phyloP scores from a whole-genome alignment of 2,113 vertebrate species.

The Zeus faber region DNA sequence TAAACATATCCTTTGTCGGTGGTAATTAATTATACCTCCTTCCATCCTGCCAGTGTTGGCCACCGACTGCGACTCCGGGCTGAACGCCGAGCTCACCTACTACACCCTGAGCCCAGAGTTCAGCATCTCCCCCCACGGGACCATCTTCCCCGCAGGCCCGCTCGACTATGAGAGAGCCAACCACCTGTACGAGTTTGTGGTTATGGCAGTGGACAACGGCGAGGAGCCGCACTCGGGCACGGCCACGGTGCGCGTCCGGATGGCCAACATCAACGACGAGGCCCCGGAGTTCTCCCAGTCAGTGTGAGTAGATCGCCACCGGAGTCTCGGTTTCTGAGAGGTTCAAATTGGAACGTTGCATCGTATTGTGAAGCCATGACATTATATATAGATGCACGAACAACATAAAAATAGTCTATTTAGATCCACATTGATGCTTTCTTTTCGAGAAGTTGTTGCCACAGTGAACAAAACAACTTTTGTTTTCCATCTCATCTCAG shows the following conservation, averaged over 20 bases:
- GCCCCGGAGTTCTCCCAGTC: slow-evolving; percentile 82
- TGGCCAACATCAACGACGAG: slow-evolving; percentile 90
- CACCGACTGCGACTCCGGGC: slow-evolving; percentile 84
- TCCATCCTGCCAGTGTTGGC: slow-evolving; percentile 88
- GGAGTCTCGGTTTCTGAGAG: too few relatives aligned
- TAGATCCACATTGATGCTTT: too few relatives aligned
- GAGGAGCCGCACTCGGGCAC: slow-evolving; percentile 82
- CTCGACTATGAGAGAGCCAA: slow-evolving; percentile 83
- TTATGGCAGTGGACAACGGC: slow-evolving; percentile 88
- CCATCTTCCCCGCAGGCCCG: slow-evolving; percentile 77
- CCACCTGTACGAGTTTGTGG: slow-evolving; percentile 87
- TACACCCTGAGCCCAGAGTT: slow-evolving; percentile 86
- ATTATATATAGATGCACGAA: too few relatives aligned
- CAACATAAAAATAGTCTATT: too few relatives aligned
- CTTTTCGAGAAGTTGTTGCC: too few relatives aligned
- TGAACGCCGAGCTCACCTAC: slow-evolving; percentile 82
- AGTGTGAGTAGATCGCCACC: too few relatives aligned
- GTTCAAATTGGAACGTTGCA: too few relatives aligned
- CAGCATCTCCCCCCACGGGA: slow-evolving; percentile 81
- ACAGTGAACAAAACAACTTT: too few relatives aligned
- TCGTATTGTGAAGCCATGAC: too few relatives aligned
- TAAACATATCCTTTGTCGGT: too few relatives aligned
- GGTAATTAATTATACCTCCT: too few relatives aligned
- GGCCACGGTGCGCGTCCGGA: slow-evolving; percentile 81
- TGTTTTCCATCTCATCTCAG: too few relatives aligned